Base-by-base conservation (phyloP, 2,888 invertebrate species). In the Pristionchus exspectatus region DNA sequence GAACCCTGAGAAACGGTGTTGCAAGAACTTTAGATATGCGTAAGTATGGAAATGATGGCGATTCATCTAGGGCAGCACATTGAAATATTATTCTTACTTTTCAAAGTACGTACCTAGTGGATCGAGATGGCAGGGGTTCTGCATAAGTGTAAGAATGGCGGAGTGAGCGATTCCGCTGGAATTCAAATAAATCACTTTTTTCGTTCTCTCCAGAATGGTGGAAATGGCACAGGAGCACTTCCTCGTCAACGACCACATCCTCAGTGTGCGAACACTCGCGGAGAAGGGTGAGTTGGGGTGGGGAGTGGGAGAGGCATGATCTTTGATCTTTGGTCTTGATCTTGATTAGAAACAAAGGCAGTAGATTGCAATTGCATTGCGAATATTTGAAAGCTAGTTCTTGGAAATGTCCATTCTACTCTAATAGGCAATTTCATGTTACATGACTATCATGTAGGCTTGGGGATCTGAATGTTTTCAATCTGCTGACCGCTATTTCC, bases 211-310 rank as follows among this genome's bases (percentile, higher is more conserved):
- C 87, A 87, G 87, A 38, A 87, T 89, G 85, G 86, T 69, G 30
- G 91, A 91, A 50, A 59, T 77, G 30, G 85, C 88, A 2, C 84
- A 66, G 27, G 90, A 91, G 77, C 90, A 90, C 84, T 90, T 88
- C 84, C 90, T 74, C 85, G 54, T 90, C 50, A 90, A 90, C 88
- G 90, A 91, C 44, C 81, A 81, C 59, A 81, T 91, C 56, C 86
- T 91, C 66, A 72, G 88, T 14, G 63, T 91, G 30, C 18, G 83
- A 27, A 85, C 89, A 24, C 83, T 91, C 30, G 88, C 83, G 3
- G 91, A 91, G 88, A 90, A 90, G 66, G 85, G 74, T 84, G 69
- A 74, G 74, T 24, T 2, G 9, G 44, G 44, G 85, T 86, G 14
- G 91, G 90, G 88, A n/a, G 89, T 88, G 56, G 85, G 63, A 54